Percentiles rank a stretch among this genome's conserved stretches.
These are phyloP conservation scores for Smithornis capensis DNA, from an alignment of 2,113 vertebrate genomes.

Conservation along the genomic window DNA sequence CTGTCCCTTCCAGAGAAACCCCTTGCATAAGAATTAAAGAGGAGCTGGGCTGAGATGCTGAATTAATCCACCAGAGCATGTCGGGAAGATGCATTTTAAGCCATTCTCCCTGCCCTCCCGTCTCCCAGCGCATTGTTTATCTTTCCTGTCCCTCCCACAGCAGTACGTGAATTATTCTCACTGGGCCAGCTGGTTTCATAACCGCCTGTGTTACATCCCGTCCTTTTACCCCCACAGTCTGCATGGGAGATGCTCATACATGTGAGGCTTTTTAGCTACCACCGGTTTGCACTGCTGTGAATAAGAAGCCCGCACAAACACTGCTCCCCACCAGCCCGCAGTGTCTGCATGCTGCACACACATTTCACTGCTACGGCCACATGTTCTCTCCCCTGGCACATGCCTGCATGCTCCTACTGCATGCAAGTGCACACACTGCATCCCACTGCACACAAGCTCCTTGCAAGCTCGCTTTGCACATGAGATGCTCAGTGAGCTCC, in stretches of 20 bases:
- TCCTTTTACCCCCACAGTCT: background rate
- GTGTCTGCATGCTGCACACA: background rate
- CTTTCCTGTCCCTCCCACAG: slow-evolving; percentile 31
- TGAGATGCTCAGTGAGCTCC: background rate
- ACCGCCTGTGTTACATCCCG: background rate
- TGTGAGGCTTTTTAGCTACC: background rate
- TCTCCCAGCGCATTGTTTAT: slow-evolving; percentile 10
- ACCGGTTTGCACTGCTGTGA: background rate
- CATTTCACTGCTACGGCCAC: background rate
- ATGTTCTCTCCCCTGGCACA: background rate
- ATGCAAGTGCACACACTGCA: too few species aligned
- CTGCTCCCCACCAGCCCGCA: rapidly evolving
- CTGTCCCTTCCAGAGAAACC: slow-evolving; percentile 57
- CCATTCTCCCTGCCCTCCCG: background rate
- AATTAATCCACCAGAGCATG: slow-evolving; percentile 64
- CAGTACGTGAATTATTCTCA: background rate
- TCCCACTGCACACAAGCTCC: background rate
- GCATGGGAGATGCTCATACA: background rate
- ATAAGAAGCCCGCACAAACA: background rate
- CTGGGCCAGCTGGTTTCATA: slow-evolving; percentile 50
- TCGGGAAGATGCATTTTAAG: slow-evolving; percentile 48
- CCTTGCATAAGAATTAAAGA: slow-evolving; percentile 69
- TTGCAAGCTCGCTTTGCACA: rapidly evolving
- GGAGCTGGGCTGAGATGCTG: slow-evolving; percentile 51
- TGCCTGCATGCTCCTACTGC: rapidly evolving